Evolutionary conservation across 2,113 vertebrate species (phyloP), one percentile per base, ranked within the genome.

Genomic region (Corydoras maculifer): DNA sequence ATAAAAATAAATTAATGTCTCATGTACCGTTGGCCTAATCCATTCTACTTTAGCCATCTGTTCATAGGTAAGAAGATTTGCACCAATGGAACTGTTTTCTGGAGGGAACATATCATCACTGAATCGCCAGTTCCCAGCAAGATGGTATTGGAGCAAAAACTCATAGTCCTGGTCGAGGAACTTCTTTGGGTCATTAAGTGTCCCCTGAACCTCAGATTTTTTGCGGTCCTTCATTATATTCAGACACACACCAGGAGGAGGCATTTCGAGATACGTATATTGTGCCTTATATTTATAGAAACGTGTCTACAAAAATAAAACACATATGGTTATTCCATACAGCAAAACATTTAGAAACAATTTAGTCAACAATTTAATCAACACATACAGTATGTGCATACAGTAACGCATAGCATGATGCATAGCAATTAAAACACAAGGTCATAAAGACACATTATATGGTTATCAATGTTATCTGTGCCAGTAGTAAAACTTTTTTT

Each of bases 91-190:
- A 2, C 5, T 78, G 5, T 0, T 72, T 71, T 88, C 83, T 4
- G 88, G 88, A 0, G 85, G 85, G 62, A 91, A 91, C 63, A 70
- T 82, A 0, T 86, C 75, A 1, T 91, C 88, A 2, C 82, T 8
- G 54, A 72, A 90, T 62, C 77, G 79, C 2, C 48, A 1, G 0
- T 25, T 30, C 0, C 49, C 43, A 25, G 1, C 51, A 0, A 84
- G 11, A 49, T 30, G 86, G 70, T 80, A 76, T 7, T 83, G 49
- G 3, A 72, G 83, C 30, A 89, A 54, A 35, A 66, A 13, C 25
- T 81, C 0, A 65, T 77, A 87, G 79, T 88, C 83, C 61, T 88
- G 88, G 8, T 79, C 73, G 8, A 74, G 4, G 11, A 87, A 84
- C 43, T 8, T 81, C 3, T 76, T 65, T 0, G 88, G 87, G 53